Evolutionary conservation across 2,888 invertebrate genomes (phyloP).

Genomic region (Orchesella flavescens): DNA sequence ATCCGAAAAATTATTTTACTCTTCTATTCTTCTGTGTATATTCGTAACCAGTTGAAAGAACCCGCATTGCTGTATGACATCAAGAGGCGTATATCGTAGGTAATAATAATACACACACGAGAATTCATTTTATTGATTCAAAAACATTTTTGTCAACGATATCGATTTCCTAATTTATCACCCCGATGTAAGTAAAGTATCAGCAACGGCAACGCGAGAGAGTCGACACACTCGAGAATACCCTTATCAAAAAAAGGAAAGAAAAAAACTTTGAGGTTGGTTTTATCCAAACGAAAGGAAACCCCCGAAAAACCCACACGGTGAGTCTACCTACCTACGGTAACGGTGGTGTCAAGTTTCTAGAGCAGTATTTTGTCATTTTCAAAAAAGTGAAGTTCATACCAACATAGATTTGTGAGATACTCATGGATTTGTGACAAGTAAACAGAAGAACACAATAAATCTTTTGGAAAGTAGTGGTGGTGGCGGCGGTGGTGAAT

Average conservation of each 20-base stretch:
- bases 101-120: background rate
- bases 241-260: background rate
- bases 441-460: slow-evolving; percentile 43
- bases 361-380: slow-evolving; percentile 37
- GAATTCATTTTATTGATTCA: slow-evolving; percentile 30
- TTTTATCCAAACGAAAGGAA: no score
- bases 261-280: background rate
- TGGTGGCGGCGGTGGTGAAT: background rate
- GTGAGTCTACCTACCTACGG: no score
- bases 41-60: background rate
- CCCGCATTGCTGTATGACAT: no score
- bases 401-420: slow-evolving; percentile 21
- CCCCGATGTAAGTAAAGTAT: background rate
- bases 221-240: background rate
- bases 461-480: slow-evolving; percentile 32
- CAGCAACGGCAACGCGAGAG: no score
- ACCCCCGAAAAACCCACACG: background rate
- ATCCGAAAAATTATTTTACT: no score
- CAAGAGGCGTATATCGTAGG: no score
- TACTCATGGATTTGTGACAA: slow-evolving; percentile 49
- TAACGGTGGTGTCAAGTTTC: background rate
- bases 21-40: no score
- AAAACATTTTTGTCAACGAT: slow-evolving; percentile 34
- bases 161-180: slow-evolving; percentile 61
- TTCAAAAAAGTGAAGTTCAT: slow-evolving; percentile 49